A percentile compares a stretch with the other conserved stretches of the same genome.
Conservation (phyloP, 2,888 invertebrate genomes). For the Diloba caeruleocephala region DNA sequence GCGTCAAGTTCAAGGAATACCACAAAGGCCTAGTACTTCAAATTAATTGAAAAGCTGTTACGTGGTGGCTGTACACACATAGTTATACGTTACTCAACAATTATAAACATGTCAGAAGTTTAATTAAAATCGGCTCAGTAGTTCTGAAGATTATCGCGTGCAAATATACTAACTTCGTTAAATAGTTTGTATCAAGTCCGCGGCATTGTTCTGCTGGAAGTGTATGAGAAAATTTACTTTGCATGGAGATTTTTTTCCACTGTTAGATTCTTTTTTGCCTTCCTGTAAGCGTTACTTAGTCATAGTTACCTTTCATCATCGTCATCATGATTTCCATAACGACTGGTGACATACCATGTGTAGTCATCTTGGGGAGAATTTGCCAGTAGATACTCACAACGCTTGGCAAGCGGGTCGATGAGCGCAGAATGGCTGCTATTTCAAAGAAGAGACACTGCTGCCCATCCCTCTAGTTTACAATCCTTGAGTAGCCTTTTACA, state of each 20-base stretch:
- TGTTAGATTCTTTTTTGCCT: slow-evolving; percentile 4
- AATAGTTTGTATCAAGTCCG: slow-evolving; percentile 39
- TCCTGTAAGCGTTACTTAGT: not conserved
- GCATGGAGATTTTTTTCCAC: not conserved
- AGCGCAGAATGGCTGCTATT: too few relatives aligned
- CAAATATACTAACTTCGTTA: slow-evolving; percentile 51
- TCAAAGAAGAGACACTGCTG: too few relatives aligned
- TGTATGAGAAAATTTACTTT: slow-evolving; percentile 28
- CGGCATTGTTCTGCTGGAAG: slow-evolving; percentile 1
- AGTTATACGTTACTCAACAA: slow-evolving; percentile 32
- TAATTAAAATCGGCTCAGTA: slow-evolving; percentile 51
- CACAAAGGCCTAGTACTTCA: not conserved
- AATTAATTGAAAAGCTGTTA: slow-evolving; percentile 1
- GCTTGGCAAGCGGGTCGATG: too few relatives aligned
- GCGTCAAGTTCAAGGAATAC: slow-evolving; percentile 1
- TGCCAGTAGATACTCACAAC: too few relatives aligned
- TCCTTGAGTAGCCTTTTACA: too few relatives aligned
- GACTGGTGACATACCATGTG: too few relatives aligned
- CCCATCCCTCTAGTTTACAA: too few relatives aligned
- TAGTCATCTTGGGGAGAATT: too few relatives aligned
- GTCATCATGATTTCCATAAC: too few relatives aligned
- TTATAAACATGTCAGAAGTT: slow-evolving; percentile 46
- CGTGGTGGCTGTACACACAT: slow-evolving; percentile 13
- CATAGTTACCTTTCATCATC: too few relatives aligned
- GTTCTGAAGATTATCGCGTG: slow-evolving; percentile 43